Conservation (phyloP, 2,113 vertebrate species). For the Nothobranchius kuhntae region DNA sequence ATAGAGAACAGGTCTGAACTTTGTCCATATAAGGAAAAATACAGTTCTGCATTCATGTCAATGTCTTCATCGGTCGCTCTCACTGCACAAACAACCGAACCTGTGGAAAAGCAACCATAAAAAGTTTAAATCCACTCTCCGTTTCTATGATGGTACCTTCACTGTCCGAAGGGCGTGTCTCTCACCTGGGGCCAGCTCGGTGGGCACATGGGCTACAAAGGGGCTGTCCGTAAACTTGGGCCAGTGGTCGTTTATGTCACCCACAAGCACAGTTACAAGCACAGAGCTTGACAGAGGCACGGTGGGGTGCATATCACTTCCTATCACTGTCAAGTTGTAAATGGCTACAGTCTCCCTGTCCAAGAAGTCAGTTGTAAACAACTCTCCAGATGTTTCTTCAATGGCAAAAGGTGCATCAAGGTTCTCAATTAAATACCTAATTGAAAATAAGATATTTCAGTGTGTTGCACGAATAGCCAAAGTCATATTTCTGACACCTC, state of each 20-base stretch:
- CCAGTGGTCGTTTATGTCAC: constrained; percentile 77
- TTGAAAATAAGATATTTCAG: not conserved
- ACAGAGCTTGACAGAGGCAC: constrained; percentile 70
- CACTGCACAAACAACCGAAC: constrained; percentile 74
- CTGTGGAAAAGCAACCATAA: constrained; percentile 45
- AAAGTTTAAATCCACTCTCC: not conserved
- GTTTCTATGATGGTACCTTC: not conserved
- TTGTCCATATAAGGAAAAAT: constrained; percentile 72
- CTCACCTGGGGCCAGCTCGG: constrained; percentile 66
- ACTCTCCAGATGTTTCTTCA: constrained; percentile 72
- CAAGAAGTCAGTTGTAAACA: constrained; percentile 68
- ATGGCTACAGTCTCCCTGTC: constrained; percentile 72
- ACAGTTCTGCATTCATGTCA: constrained; percentile 74
- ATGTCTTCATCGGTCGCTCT: constrained; percentile 72
- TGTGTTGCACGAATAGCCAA: no score
- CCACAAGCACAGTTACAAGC: constrained; percentile 69
- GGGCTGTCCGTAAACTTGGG: constrained; percentile 77
- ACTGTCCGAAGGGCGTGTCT: not conserved
- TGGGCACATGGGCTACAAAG: constrained; percentile 76
- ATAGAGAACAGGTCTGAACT: constrained; percentile 70
- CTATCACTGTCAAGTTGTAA: constrained; percentile 72
- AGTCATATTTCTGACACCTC: no score
- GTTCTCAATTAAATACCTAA: constrained; percentile 73
- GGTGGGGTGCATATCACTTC: constrained; percentile 63
- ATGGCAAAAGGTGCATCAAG: constrained; percentile 67